These are phyloP conservation scores for Synanthedon andrenaeformis DNA, from an alignment of 2,888 invertebrate genomes.

Conservation along the genomic window DNA sequence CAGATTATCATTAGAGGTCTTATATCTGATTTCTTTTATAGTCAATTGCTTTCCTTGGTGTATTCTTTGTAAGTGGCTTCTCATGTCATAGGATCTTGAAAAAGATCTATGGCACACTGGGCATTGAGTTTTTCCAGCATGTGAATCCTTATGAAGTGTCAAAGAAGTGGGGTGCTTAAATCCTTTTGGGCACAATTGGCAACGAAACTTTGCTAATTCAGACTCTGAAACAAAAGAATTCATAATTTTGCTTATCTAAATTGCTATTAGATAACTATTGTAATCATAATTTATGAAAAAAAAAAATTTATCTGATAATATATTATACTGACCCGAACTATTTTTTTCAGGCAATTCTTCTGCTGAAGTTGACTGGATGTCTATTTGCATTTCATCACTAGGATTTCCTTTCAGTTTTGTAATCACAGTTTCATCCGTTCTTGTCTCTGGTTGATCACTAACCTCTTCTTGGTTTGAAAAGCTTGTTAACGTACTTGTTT, in stretches of 20 bases:
- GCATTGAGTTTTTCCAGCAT: slow-evolving; percentile 73
- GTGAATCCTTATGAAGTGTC: slow-evolving; percentile 73
- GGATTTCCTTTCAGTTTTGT: slow-evolving; percentile 22
- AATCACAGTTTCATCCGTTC: slow-evolving; percentile 27
- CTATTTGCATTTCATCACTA: slow-evolving; percentile 59
- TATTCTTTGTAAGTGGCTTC: slow-evolving; percentile 70
- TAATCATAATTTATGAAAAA: background rate
- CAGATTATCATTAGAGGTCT: slow-evolving; percentile 45
- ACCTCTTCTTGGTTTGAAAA: slow-evolving; percentile 32
- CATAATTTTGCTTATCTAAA: background rate
- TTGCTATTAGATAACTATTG: background rate
- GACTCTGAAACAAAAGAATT: slow-evolving; percentile 49
- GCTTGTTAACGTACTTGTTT: slow-evolving; percentile 19
- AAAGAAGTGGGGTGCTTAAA: slow-evolving; percentile 74
- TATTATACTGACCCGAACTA: slow-evolving; percentile 27
- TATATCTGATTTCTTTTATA: slow-evolving; percentile 63
- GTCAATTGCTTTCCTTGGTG: slow-evolving; percentile 69
- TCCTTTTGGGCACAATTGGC: slow-evolving; percentile 73
- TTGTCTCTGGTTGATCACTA: slow-evolving; percentile 25
- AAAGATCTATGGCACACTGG: slow-evolving; percentile 73
- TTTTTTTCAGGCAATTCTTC: slow-evolving; percentile 61
- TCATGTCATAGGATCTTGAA: slow-evolving; percentile 73
- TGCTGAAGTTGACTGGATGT: slow-evolving; percentile 43
- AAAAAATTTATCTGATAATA: background rate
- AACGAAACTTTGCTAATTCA: slow-evolving; percentile 70